Percentiles rank a stretch among this genome's conserved stretches.
These are phyloP conservation scores for Nebria brevicollis DNA, from an alignment of 2,888 invertebrate genomes.

Conservation along the genomic window DNA sequence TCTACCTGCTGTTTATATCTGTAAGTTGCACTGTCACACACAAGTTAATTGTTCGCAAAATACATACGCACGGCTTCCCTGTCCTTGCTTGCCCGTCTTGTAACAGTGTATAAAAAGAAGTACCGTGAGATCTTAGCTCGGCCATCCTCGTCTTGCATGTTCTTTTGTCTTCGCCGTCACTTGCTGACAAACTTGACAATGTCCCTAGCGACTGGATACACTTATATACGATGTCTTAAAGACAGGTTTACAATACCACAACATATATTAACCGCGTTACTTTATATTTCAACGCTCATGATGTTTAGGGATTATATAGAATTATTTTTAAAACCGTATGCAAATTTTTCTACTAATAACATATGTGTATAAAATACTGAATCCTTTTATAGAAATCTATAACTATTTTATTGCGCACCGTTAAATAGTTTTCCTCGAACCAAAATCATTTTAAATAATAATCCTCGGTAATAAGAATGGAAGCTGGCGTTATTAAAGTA, in stretches of 20 bases:
- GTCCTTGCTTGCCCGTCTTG: background rate
- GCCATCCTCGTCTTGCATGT: background rate
- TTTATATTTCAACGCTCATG: background rate
- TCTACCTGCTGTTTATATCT: background rate
- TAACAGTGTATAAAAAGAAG: background rate
- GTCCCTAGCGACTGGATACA: background rate
- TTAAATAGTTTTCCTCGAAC: background rate
- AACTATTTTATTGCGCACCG: background rate
- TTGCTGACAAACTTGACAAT: background rate
- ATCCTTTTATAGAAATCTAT: background rate
- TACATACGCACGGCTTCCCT: background rate
- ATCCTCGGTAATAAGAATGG: background rate
- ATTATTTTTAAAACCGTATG: background rate
- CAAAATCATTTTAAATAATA: background rate
- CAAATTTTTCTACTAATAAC: background rate
- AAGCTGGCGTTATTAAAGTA: background rate
- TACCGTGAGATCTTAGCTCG: background rate
- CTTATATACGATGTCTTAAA: background rate
- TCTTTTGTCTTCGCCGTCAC: conserved; percentile 1
- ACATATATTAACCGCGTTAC: background rate
- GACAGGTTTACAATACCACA: background rate
- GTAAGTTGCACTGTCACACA: background rate
- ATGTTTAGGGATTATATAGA: no score
- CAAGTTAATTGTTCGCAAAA: conserved; percentile 1
- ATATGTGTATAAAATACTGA: background rate